These are phyloP conservation scores for Todus mexicanus DNA, from an alignment of 2,797 vertebrate species.

Conservation along the genomic window DNA sequence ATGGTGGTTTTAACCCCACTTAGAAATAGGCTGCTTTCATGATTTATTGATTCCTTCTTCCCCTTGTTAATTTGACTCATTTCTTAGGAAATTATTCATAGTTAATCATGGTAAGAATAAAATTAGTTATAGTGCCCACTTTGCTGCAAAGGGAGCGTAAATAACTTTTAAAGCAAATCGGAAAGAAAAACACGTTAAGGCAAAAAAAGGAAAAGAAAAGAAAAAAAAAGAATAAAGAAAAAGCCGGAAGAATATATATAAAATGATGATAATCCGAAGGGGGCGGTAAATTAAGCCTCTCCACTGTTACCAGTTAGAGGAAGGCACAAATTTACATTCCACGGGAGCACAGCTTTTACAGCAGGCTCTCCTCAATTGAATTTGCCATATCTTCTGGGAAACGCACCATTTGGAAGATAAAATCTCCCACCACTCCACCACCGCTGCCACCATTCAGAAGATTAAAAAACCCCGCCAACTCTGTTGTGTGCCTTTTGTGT, in stretches of 20 bases:
- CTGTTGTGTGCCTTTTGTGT: constrained; percentile 73
- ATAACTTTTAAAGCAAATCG: constrained; percentile 73
- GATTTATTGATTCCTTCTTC: constrained; percentile 79
- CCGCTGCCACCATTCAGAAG: constrained; percentile 58
- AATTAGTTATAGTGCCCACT: constrained; percentile 75
- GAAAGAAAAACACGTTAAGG: constrained; percentile 54
- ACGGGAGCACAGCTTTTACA: constrained; percentile 39
- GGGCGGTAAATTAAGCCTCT: constrained; percentile 69
- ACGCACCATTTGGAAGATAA: constrained; percentile 68
- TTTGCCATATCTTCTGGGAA: constrained; percentile 69
- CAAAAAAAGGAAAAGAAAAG: background rate
- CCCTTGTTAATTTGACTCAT: constrained; percentile 77
- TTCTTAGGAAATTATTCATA: constrained; percentile 80
- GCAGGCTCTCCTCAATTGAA: constrained; percentile 57
- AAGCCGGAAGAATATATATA: constrained; percentile 56
- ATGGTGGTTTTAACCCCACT: constrained; percentile 77
- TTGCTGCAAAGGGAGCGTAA: constrained; percentile 74
- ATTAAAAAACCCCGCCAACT: constrained; percentile 70
- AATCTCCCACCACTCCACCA: constrained; percentile 60
- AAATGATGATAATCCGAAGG: constrained; percentile 19
- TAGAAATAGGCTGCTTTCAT: constrained; percentile 72
- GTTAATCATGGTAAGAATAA: constrained; percentile 78
- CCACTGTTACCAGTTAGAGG: constrained; percentile 45
- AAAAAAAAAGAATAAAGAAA: constrained; percentile 7
- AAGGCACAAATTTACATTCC: constrained; percentile 64